Conservation (phyloP, 1,140 invertebrate genomes). For the Chlorops oryzae region DNA sequence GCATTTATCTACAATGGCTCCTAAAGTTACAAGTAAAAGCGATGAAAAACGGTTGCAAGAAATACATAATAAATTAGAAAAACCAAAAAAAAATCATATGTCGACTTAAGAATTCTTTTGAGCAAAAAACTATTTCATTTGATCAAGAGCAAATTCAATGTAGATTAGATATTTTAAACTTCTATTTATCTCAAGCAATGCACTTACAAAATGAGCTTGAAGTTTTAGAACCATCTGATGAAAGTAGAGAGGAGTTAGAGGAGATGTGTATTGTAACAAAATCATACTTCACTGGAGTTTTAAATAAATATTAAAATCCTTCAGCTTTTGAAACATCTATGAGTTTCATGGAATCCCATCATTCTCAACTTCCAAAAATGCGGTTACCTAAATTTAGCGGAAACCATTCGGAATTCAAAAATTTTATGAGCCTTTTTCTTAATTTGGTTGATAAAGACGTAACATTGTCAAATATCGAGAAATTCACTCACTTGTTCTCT, state of each 20-base stretch:
- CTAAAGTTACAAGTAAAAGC: too few relatives aligned
- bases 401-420: conserved; percentile 6
- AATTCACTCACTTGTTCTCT: conserved; percentile 16
- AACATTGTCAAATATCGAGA: conserved; percentile 7
- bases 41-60: too few relatives aligned
- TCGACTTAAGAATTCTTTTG: conserved; percentile 1
- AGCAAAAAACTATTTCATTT: conserved; percentile 2
- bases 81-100: too few relatives aligned
- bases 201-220: background rate
- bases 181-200: background rate
- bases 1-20: too few relatives aligned
- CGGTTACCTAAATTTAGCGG: conserved; percentile 5
- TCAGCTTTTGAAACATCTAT: conserved; percentile 3
- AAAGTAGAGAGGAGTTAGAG: background rate
- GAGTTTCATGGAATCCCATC: background rate
- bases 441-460: conserved; percentile 6
- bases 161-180: conserved; percentile 3
- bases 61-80: too few relatives aligned
- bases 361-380: conserved; percentile 6
- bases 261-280: conserved; percentile 1
- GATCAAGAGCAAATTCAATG: background rate
- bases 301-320: background rate
- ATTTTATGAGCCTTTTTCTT: conserved; percentile 3
- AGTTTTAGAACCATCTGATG: background rate
- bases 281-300: background rate